Evolutionary conservation across 2,797 vertebrate genomes (phyloP), one percentile per base, ranked within the genome.

Genomic region (Meriones psammophilus): DNA sequence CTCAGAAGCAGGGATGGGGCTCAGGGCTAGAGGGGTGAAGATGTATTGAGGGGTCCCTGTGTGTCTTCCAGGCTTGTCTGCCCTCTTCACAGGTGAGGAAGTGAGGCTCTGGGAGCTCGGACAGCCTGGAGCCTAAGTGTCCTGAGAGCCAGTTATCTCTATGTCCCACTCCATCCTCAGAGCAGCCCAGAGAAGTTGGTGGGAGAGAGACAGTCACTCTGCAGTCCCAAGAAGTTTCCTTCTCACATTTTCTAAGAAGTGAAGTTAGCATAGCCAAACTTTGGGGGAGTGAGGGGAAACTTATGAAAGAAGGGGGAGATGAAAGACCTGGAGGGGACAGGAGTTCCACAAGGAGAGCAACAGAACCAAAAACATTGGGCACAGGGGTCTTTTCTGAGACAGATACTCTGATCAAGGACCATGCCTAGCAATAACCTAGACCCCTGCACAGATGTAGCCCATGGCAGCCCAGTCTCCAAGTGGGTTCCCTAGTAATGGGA

Each of bases 11-110:
- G 33, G 18, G 1, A 18, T 14, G 17, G 26, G 13, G 6, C 90
- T 8, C 9, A 30, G 9, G 64, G 36, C 54, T 60, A 39, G 64
- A 58, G 76, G 68, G 78, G 26, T 80, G 64, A 79, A 68, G 30
- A 14, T 66, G 17, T 50, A 10, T 94, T 30, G 36, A 84, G 86
- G 68, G 54, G 58, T 30, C 74, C 22, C 71, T 91, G 62, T 0
- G 1, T 42, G 15, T 30, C 46, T 88, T 76, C 22, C 18, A 24
- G 58, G 30, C n/a, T 73, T 68, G 50, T 33, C 84, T 85, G 74
- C 17, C 9, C 85, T 86, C 74, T 94, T 97, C 85, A 39, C 20
- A 78, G 91, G 84, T 56, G 77, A 94, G 73, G 92, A 92, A 14
- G 7, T 1, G 1, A 92, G 73, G 14, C 58, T 58, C 36, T 54